Base-by-base conservation (phyloP, 1,140 invertebrate genomes). In the Drosophila pectinifera region DNA sequence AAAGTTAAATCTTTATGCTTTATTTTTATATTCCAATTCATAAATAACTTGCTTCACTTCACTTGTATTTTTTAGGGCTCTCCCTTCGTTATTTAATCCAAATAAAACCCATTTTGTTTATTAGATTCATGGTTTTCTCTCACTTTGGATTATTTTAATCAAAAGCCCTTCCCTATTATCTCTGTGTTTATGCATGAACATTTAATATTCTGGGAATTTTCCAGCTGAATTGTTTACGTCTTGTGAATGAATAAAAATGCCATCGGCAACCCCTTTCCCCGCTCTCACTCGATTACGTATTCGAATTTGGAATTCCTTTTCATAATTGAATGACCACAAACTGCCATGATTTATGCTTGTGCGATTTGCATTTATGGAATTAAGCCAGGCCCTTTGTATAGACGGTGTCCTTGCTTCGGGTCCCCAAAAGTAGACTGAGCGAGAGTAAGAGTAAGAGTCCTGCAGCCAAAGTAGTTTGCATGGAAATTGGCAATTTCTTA, bases 271-370 rank as follows among this genome's bases (percentile, higher is more conserved):
- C 68, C 31, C 16, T 57, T 20, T 48, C 41, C 36, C 34, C 28
- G 26, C 51, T 39, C 38, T 49, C 39, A 55, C 46, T 76, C 54
- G 61, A 76, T 76, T 76, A 76, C 18, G 39, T 53, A 76, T 76
- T 75, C 72, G 22, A 31, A 76, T 53, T 75, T 56, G 39, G 54
- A 67, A 67, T 53, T 76, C 39, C 72, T 67, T 67, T 76, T 51
- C 73, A 75, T 76, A 76, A 77, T 77, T 77, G 73, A 77, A 77
- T 75, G 49, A 58, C 49, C 73, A 76, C 53, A 75, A 67, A 75
- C 72, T 41, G 26, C 14, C 56, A 76, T 76, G 72, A 74, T 75
- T 74, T 75, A 74, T 75, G 73, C 48, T 41, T 57, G 51, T 56
- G 46, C 49, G 73, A 76, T 77, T 59, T 77, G 48, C 73, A 77